Base-by-base conservation (phyloP, 2,888 invertebrate species). In the Drosophila mercatorum region DNA sequence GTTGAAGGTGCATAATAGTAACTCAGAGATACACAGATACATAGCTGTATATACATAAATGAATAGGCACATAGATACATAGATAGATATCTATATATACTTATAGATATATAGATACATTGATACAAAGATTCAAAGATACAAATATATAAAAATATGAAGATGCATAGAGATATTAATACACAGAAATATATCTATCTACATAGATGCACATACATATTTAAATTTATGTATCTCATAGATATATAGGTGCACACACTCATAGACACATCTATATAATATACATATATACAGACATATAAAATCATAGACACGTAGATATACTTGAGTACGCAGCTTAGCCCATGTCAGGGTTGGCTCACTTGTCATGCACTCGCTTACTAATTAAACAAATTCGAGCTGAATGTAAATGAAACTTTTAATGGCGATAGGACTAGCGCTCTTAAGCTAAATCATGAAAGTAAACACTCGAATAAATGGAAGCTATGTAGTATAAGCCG, bases 391-490 rank as follows among this genome's bases (percentile, higher is more conserved):
- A 65, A 51, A 64, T 61, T 68, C 67, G 22, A 53, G 51, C 53
- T 60, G 60, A 64, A 78, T 74, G 57, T 51, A 61, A 74, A 77
- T 70, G 46, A 40, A 66, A 43, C 58, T 57, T 61, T 76, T 40
- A 64, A 46, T 38, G 22, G 34, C 28, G 40, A 38, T 49, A 60
- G n/a, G 52, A 52, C 44, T 12, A 46, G 62, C 67, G 62, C 67
- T 65, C 63, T 76, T 41, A 12, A 68, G 51, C 51, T 63, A 73
- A 78, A 73, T 81, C 79, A 81, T 68, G 73, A 77, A 81, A 70
- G 72, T 56, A 76, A 83, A 83, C 79, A 81, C 79, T 85, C 63
- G 31, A 72, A 64, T 66, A 46, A 56, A 65, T 69, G 70, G 58
- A 56, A 43, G 41, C 7, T 12, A 57, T 55, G 58, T 74, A 51